Conservation (phyloP, 1,140 invertebrate species). For the Drosophila bifasciata region DNA sequence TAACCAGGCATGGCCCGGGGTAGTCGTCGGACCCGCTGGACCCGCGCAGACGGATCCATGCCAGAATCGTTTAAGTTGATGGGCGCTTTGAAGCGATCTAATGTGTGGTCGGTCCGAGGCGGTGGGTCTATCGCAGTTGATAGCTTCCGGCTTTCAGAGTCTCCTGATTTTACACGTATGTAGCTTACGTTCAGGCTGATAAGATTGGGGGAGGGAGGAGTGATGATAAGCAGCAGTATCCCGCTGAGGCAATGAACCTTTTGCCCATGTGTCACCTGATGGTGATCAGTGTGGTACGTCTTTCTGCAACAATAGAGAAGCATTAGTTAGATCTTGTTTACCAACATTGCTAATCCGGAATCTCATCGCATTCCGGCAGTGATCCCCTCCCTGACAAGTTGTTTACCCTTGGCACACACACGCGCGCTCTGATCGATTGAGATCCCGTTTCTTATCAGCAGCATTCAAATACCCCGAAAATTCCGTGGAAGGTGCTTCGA, state of each 20-base stretch:
- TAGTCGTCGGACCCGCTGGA: constrained; percentile 48
- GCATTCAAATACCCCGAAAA: constrained; percentile 24
- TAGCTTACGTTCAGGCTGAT: constrained; percentile 4
- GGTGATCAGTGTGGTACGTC: constrained; percentile 7
- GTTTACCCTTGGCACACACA: constrained; percentile 35
- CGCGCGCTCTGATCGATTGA: constrained; percentile 41
- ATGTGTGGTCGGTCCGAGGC: constrained; percentile 24
- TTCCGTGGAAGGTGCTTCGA: constrained; percentile 20
- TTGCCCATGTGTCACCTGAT: constrained; percentile 41
- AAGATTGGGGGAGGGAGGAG: constrained; percentile 8
- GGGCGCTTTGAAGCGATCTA: constrained; percentile 65
- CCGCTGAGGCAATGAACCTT: constrained; percentile 19
- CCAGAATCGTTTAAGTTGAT: constrained; percentile 64
- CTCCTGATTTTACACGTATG: constrained; percentile 26
- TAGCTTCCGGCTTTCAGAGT: constrained; percentile 51
- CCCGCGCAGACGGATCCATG: constrained; percentile 12
- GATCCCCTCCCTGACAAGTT: constrained; percentile 33
- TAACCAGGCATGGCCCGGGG: constrained; percentile 47
- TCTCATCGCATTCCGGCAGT: constrained; percentile 15
- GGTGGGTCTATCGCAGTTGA: constrained; percentile 2
- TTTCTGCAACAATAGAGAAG: constrained; percentile 14
- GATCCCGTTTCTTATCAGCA: constrained; percentile 40
- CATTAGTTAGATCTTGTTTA: constrained; percentile 16
- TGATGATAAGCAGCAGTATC: constrained; percentile 37
- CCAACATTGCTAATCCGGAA: constrained; percentile 20